Base-by-base conservation (phyloP, 2,113 vertebrate species). In the Anas platyrhynchos region DNA sequence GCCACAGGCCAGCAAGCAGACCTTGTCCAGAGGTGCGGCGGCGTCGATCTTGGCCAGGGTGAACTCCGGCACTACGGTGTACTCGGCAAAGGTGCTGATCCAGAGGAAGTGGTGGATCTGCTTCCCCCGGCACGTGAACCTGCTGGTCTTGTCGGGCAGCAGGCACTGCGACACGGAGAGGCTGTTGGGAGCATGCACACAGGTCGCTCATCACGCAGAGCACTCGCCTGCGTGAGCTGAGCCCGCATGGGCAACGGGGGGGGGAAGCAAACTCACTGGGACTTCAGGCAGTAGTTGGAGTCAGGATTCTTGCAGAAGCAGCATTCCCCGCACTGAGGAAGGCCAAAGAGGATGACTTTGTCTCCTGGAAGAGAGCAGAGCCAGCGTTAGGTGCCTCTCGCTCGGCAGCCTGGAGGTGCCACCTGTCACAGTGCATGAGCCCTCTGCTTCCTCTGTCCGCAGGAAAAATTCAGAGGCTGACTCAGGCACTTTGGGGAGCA, bases 11-110 rank as follows among this genome's bases (percentile, higher is more conserved):
- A 99, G 94, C 50, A 99, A 91, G 71, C 98, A 99, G 82, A 98
- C 98, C 82, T 98, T 98, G 50, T 99, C 98, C 91, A 98, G 96
- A 26, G 98, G 98, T 25, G 98, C 98, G 16, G 95, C 91, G 6
- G 96, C 91, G 46, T 98, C 96, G 31, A 99, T 98, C 97, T 98
- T 99, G 56, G 97, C 97, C 77, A 98, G 83, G 0, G 97, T 43
- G 0, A 95, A 97, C 65, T 99, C 98, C 3, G 98, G 96, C 12
- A 99, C 25, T 46, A 99, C 98, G 0, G 98, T 99, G 97, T 99
- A 99, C 93, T 99, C 96, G 2, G 98, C 97, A 94, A 99, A 99
- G 67, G 98, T 98, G 79, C 99, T 98, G 94, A 96, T 96, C 78
- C 98, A 98, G 88, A 98, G 41, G 55, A 98, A 98, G 82, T 98